Base-by-base conservation (phyloP, 2,113 vertebrate species). In the Psettodes erumei region DNA sequence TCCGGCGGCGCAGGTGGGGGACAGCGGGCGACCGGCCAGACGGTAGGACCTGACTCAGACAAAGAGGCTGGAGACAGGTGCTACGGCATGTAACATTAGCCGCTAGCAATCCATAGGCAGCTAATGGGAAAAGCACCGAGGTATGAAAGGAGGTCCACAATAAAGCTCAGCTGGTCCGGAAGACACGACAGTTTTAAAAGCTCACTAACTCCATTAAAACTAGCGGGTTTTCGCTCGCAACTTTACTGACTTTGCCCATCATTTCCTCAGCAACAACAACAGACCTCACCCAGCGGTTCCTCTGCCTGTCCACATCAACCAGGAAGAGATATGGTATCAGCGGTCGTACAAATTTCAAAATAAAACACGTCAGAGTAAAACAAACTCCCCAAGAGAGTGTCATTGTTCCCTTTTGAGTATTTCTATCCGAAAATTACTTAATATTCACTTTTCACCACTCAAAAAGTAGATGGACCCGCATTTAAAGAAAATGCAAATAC, bases 221-320 rank as follows among this genome's bases (percentile, higher is more conserved):
- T 0, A n/a, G 7, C 0, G 12, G 13, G 8, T 62, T 16, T 10
- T 13, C 45, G 1, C 1, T 10, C 19, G 12, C 19, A n/a, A 53
- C 27, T 45, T 33, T 6, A 1, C 28, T 0, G 6, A 11, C 30
- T 73, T 38, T 7, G 37, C 37, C 18, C 70, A 79, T 81, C 59
- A 53, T 71, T 51, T 33, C 4, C 61, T 19, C 55, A 1, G 9
- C 28, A 8, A 59, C 54, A 69, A 70, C 75, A 63, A 32, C 83
- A 71, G 81, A 84, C 88, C 90, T 89, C 90, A 89, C 87, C 90
- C 82, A 37, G 45, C 66, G 2, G 43, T 0, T 68, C 55, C 66
- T 23, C 45, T 32, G 37, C 51, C 51, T 16, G 77, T 70, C 76
- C 75, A 86, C 79, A 85, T 85, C 88, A 51, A 87, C 73, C 79